These are phyloP conservation scores for Scaptomyza reducta DNA, from an alignment of 2,888 invertebrate genomes.

Conservation along the genomic window DNA sequence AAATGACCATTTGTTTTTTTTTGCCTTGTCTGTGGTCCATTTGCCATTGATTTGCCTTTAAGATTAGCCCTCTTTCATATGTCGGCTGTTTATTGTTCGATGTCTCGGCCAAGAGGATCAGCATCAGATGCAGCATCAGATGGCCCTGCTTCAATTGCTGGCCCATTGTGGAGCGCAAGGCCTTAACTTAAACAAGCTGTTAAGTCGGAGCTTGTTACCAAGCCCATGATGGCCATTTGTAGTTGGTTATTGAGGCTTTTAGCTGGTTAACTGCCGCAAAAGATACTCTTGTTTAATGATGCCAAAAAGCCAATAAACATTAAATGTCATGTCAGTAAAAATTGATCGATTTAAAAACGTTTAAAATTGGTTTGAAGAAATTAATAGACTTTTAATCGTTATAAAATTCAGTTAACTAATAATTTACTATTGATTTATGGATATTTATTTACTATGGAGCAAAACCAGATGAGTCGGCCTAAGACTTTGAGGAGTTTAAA, in stretches of 20 bases:
- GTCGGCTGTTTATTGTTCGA: constrained; percentile 57
- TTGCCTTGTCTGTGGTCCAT: constrained; percentile 60
- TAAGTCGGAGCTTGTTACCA: constrained; percentile 48
- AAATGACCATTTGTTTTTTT: constrained; percentile 40
- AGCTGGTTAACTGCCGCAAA: constrained; percentile 47
- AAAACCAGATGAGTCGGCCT: no score
- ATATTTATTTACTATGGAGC: no score
- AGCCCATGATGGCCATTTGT: constrained; percentile 31
- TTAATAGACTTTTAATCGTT: no score
- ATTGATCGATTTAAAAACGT: not conserved
- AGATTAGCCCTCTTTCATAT: constrained; percentile 62
- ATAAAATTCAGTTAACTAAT: no score
- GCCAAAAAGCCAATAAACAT: not conserved
- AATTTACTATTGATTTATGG: no score
- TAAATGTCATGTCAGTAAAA: not conserved
- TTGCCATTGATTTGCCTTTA: constrained; percentile 71
- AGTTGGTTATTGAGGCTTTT: constrained; percentile 17
- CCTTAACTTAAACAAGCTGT: constrained; percentile 49
- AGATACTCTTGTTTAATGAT: not conserved
- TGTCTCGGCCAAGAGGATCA: constrained; percentile 38
- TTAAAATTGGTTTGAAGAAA: not conserved
- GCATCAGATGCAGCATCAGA: constrained; percentile 13
- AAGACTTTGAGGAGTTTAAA: not conserved
- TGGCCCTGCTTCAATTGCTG: constrained; percentile 18
- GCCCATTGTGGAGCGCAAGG: not conserved